Percentiles rank a stretch among this genome's conserved stretches.
These are phyloP conservation scores for Papilio helenus DNA, from an alignment of 1,140 invertebrate species.

Conservation along the genomic window DNA sequence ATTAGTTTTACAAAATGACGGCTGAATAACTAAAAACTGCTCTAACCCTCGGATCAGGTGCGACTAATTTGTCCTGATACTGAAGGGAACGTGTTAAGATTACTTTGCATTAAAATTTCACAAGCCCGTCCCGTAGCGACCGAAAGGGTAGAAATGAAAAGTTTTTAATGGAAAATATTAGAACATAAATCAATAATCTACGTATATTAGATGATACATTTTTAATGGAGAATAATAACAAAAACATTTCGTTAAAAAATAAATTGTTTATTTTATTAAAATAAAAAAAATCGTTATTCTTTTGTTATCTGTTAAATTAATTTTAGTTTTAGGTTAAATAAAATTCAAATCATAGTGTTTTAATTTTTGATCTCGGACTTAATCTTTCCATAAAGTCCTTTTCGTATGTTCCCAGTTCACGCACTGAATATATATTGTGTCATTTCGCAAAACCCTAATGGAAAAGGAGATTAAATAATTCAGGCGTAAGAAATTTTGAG, in stretches of 20 bases:
- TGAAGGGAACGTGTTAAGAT: conserved; percentile 43
- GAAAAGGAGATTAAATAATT: conserved; percentile 80
- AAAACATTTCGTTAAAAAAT: no score
- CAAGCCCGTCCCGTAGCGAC: conserved; percentile 37
- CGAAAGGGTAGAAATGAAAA: conserved; percentile 12
- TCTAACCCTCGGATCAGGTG: conserved; percentile 43
- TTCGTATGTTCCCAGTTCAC: conserved; percentile 56
- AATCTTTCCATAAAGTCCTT: conserved; percentile 73
- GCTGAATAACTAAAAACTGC: conserved; percentile 18
- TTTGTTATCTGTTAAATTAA: neutral
- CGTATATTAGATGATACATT: neutral
- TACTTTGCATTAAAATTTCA: conserved; percentile 48
- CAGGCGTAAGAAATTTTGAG: conserved; percentile 77
- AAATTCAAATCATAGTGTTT: conserved; percentile 40
- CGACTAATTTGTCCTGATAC: conserved; percentile 44
- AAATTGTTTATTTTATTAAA: no score
- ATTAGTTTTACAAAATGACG: conserved; percentile 19
- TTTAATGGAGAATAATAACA: no score
- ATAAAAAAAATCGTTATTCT: no score
- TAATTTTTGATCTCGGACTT: conserved; percentile 68
- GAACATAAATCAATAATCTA: neutral
- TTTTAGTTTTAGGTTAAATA: neutral
- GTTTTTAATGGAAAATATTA: neutral
- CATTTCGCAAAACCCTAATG: conserved; percentile 78
- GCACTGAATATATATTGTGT: conserved; percentile 78